These are phyloP conservation scores for Dasyprocta punctata DNA, from an alignment of 2,113 vertebrate species.

Conservation along the genomic window DNA sequence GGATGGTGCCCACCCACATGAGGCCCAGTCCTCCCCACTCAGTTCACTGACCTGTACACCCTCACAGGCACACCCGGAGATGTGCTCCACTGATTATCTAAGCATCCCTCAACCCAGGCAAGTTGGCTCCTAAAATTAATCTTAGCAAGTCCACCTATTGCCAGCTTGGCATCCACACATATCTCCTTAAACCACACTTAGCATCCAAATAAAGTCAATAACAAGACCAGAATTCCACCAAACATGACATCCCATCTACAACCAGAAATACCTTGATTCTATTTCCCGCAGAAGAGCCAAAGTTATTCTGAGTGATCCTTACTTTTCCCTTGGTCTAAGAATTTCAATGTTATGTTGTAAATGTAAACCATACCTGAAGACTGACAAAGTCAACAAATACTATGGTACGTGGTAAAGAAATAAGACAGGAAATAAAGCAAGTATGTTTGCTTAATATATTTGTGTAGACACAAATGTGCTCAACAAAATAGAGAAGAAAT, in stretches of 20 bases:
- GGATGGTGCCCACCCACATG: background rate
- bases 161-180: background rate
- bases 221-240: background rate
- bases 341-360: background rate
- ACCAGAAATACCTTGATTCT: background rate
- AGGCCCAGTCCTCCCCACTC: no score
- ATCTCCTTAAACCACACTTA: background rate
- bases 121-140: background rate
- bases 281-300: background rate
- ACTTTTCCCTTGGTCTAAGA: background rate
- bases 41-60: background rate
- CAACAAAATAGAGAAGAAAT: background rate
- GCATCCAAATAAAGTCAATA: background rate
- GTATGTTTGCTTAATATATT: background rate
- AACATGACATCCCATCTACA: no score
- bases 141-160: background rate
- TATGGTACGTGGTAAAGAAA: background rate
- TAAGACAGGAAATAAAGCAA: background rate
- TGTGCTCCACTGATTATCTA: background rate
- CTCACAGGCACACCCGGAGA: background rate
- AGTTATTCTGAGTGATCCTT: background rate
- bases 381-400: background rate
- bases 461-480: background rate
- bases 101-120: background rate
- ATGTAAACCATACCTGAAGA: background rate